Conservation (phyloP, 2,113 vertebrate genomes). For the Oryzias woworae region DNA sequence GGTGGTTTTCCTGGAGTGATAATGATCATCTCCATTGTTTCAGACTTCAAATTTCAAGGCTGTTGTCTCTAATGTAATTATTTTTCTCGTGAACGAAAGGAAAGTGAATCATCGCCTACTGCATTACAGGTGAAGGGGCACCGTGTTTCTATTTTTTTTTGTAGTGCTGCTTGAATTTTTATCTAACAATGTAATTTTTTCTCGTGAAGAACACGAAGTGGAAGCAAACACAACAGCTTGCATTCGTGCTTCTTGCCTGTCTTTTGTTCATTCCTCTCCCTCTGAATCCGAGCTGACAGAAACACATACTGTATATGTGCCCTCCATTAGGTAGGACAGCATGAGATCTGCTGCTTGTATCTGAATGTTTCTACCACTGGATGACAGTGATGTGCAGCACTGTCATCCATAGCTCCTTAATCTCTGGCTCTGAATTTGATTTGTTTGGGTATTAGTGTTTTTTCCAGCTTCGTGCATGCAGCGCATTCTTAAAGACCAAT, state of each 20-base stretch:
- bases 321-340: constrained; percentile 36
- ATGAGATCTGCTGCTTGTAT: constrained; percentile 15
- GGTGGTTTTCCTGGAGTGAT: not conserved
- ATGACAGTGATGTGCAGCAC: too few species aligned
- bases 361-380: constrained; percentile 32
- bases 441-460: constrained; percentile 7
- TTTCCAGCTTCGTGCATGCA: not conserved
- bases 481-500: not conserved
- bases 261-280: not conserved
- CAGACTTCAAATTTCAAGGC: constrained; percentile 7
- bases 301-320: constrained; percentile 28
- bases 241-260: not conserved
- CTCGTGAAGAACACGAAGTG: not conserved
- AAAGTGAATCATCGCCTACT: constrained; percentile 7
- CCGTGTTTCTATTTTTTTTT: not conserved
- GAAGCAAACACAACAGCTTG: not conserved
- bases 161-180: not conserved
- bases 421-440: constrained; percentile 30
- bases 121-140: not conserved
- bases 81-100: constrained; percentile 8
- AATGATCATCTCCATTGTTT: constrained; percentile 17
- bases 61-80: not conserved
- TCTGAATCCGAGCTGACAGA: constrained; percentile 5
- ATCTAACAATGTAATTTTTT: not conserved
- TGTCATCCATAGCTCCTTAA: constrained; percentile 26